Evolutionary conservation across 2,113 vertebrate species (phyloP).

Genomic region (Trogon surrucura): DNA sequence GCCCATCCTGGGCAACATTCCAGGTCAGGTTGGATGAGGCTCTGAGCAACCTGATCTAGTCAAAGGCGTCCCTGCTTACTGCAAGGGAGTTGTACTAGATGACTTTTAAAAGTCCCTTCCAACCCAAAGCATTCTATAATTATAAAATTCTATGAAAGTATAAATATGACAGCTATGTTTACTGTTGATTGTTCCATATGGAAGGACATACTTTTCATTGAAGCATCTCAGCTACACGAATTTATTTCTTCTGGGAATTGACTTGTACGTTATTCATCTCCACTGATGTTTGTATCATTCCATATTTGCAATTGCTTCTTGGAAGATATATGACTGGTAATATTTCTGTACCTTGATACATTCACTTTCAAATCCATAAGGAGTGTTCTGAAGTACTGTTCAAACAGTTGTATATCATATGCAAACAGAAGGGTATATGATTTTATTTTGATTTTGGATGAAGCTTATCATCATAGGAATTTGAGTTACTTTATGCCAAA

Average conservation of each 20-base stretch:
- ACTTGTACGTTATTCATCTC: neutral
- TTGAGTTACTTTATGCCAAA: neutral
- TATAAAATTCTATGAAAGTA: neutral
- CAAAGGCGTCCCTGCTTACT: too few relatives aligned
- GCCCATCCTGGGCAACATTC: too few relatives aligned
- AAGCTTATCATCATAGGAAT: neutral
- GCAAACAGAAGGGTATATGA: neutral
- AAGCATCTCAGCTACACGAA: neutral
- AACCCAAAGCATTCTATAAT: too few relatives aligned
- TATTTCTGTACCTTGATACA: neutral
- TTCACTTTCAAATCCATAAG: neutral
- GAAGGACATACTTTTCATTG: neutral
- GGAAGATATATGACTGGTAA: neutral
- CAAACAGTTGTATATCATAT: neutral
- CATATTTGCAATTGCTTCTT: neutral
- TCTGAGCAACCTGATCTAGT: too few relatives aligned
- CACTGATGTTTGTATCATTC: neutral
- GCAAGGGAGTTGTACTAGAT: too few relatives aligned
- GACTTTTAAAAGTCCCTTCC: too few relatives aligned
- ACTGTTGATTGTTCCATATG: rapidly evolving
- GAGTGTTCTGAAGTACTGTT: neutral
- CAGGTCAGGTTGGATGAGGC: too few relatives aligned
- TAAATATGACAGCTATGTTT: neutral
- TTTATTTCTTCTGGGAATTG: neutral
- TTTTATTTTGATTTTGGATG: neutral